These are phyloP conservation scores for Blastomussa wellsi DNA, from an alignment of 92 coral and sea anemone genomes.

Conservation along the genomic window DNA sequence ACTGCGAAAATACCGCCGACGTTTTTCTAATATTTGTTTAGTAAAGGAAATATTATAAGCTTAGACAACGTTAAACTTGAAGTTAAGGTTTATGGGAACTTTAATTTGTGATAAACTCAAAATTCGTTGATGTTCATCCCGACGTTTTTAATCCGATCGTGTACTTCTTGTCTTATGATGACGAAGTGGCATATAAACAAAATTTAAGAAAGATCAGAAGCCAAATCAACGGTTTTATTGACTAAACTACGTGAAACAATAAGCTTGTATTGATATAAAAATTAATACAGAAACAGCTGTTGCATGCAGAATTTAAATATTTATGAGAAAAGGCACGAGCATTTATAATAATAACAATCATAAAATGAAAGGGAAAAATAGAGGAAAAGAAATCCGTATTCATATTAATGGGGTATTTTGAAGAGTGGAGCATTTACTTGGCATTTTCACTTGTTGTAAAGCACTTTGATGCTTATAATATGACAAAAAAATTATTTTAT, in stretches of 20 bases:
- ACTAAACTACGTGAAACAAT: not conserved
- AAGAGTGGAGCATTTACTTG: too few relatives aligned
- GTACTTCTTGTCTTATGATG: not conserved
- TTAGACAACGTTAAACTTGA: not conserved
- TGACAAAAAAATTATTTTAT: too few relatives aligned
- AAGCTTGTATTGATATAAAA: not conserved
- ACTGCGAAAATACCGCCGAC: not conserved
- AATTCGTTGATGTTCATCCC: not conserved
- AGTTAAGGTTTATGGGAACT: not conserved
- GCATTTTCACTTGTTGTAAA: too few relatives aligned
- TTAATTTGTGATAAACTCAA: not conserved
- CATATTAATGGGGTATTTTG: not conserved
- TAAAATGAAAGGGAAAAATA: not conserved
- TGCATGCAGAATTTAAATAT: not conserved
- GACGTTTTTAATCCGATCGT: not conserved
- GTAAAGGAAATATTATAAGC: not conserved
- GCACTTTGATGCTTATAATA: too few relatives aligned
- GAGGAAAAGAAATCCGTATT: not conserved
- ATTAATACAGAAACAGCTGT: not conserved
- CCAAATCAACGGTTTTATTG: not conserved
- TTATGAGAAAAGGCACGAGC: not conserved
- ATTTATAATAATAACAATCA: too few relatives aligned
- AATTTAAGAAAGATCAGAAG: not conserved
- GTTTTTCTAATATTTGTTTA: not conserved
- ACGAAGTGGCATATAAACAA: not conserved